These are phyloP conservation scores for Acanthis flammea DNA, from an alignment of 2,797 vertebrate genomes.

Conservation along the genomic window DNA sequence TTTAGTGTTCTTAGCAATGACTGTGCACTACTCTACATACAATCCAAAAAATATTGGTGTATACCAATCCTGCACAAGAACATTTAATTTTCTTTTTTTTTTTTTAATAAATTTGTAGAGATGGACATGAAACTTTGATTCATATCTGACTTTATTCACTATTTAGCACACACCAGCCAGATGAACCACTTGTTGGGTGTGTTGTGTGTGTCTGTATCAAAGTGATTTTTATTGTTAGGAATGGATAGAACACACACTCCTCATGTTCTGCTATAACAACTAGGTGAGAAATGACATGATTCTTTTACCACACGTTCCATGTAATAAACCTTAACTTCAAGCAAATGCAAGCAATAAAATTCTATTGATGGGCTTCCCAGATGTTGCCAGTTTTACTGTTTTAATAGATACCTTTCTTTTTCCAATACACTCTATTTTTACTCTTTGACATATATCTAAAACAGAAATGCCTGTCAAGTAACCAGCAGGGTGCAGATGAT, in stretches of 20 bases:
- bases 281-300: constrained; percentile 57
- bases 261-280: background rate
- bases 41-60: background rate
- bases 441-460: constrained; percentile 15
- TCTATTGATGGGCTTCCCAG: constrained; percentile 77
- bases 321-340: constrained; percentile 71
- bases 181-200: background rate
- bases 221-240: background rate
- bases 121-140: background rate
- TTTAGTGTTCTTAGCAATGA: background rate
- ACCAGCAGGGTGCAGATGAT: constrained; percentile 2
- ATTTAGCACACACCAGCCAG: background rate
- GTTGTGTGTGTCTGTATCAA: background rate
- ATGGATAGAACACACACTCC: background rate
- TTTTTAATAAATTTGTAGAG: background rate
- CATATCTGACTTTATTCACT: background rate
- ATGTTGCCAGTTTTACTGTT: constrained; percentile 75
- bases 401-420: constrained; percentile 44
- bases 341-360: constrained; percentile 73
- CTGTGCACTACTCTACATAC: background rate
- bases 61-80: background rate
- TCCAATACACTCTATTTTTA: constrained; percentile 7
- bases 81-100: background rate
- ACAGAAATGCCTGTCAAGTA: constrained; percentile 1
- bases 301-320: constrained; percentile 53